phyloP scores from a whole-genome alignment of 2,888 invertebrate genomes.

The Crioceris asparagi region DNA sequence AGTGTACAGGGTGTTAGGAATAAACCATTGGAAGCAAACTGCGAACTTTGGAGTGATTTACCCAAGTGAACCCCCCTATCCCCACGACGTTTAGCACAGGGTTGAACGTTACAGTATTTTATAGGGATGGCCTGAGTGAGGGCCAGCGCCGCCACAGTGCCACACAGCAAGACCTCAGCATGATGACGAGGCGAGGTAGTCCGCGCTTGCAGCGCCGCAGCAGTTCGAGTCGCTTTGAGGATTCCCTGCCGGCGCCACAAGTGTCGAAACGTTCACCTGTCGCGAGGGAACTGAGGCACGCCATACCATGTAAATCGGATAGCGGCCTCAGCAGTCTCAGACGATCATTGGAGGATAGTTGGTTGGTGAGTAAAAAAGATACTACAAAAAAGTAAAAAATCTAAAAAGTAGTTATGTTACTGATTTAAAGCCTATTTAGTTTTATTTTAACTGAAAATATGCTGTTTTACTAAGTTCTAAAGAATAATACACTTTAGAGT shows the following conservation, averaged over 20 bases:
- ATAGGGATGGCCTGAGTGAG: conserved; percentile 17
- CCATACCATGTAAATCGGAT: conserved; percentile 34
- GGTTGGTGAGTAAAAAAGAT: conserved; percentile 39
- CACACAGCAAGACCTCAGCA: conserved; percentile 45
- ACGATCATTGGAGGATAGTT: conserved; percentile 39
- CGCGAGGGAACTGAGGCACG: conserved; percentile 36
- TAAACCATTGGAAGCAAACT: no score
- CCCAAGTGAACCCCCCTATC: no score
- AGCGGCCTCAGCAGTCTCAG: conserved; percentile 29
- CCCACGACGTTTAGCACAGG: no score
- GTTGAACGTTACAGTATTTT: no score
- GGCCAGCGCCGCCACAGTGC: conserved; percentile 44
- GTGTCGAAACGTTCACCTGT: conserved; percentile 43
- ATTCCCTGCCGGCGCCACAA: conserved; percentile 50
- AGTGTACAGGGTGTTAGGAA: no score
- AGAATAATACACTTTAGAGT: no score
- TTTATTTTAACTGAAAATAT: no score
- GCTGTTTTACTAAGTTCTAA: no score
- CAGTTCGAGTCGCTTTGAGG: conserved; percentile 45
- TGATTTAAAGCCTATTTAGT: no score
- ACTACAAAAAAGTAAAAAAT: no score
- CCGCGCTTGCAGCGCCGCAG: conserved; percentile 42
- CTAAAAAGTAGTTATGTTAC: no score
- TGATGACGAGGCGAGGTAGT: conserved; percentile 42
- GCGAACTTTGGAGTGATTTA: no score